Evolutionary conservation across 2,797 vertebrate species (phyloP).

Genomic region (Odontamblyopus rebecca): DNA sequence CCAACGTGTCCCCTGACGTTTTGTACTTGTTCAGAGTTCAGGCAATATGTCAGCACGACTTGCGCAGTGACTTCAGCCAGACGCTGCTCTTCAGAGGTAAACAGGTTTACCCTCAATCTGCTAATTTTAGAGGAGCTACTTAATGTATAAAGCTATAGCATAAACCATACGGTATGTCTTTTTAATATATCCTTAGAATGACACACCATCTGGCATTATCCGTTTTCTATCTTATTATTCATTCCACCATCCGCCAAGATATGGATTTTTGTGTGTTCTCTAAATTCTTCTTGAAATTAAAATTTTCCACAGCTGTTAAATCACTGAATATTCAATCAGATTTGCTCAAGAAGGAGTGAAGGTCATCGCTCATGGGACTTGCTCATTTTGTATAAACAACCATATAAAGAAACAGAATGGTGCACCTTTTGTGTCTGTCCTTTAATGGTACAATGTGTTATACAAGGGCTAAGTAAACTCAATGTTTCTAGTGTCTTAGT

Average conservation of each 20-base stretch:
- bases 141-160: not conserved
- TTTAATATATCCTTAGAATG: not conserved
- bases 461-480: not conserved
- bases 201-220: not conserved
- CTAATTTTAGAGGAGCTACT: not conserved
- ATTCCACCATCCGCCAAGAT: not conserved
- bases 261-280: not conserved
- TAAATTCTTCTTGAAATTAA: not conserved
- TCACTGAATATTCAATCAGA: not conserved
- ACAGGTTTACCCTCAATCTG: not conserved
- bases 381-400: not conserved
- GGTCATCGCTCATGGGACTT: not conserved
- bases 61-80: constrained; percentile 98
- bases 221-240: not conserved
- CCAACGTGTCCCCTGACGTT: constrained; percentile 91
- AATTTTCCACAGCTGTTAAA: not conserved
- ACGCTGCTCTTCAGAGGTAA: constrained; percentile 95
- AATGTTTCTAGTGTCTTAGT: not conserved
- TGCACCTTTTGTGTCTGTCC: not conserved
- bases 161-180: not conserved
- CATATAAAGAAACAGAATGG: not conserved
- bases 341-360: constrained; percentile 7
- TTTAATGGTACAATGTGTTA: not conserved
- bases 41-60: constrained; percentile 93
- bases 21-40: constrained; percentile 98